phyloP scores from a whole-genome alignment of 2,113 vertebrate species.

The Sinocyclocheilus anshuiensis region DNA sequence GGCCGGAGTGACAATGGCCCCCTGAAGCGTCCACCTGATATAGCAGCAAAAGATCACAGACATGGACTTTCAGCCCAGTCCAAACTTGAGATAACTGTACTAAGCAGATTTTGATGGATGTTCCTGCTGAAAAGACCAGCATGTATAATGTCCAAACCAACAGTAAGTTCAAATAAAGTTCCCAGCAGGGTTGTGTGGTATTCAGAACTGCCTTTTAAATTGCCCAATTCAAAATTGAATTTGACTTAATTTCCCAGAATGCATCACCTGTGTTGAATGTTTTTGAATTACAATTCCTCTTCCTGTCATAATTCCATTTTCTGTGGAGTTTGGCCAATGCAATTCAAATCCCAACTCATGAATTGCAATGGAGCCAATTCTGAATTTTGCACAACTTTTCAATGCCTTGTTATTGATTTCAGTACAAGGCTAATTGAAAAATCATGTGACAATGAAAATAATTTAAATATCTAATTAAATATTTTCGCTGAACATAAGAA shows the following conservation, averaged over 20 bases:
- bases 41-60: constrained; percentile 10
- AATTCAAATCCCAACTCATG: not conserved
- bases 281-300: not conserved
- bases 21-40: constrained; percentile 29
- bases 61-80: not conserved
- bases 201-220: not conserved
- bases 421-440: not conserved
- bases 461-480: not conserved
- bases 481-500: not conserved
- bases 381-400: not conserved
- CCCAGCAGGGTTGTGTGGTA: constrained; percentile 1
- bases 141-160: not conserved
- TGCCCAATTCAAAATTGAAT: not conserved
- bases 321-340: not conserved
- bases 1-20: constrained; percentile 53
- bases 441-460: not conserved
- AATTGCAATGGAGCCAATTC: not conserved
- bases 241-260: not conserved
- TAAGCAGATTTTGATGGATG: constrained; percentile 2
- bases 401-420: not conserved
- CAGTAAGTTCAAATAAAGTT: constrained; percentile 15
- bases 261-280: not conserved
- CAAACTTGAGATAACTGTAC: constrained; percentile 2
- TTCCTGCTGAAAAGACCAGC: not conserved
- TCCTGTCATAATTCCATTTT: not conserved